These are phyloP conservation scores for Myopa testacea DNA, from an alignment of 2,888 invertebrate genomes.

Conservation along the genomic window DNA sequence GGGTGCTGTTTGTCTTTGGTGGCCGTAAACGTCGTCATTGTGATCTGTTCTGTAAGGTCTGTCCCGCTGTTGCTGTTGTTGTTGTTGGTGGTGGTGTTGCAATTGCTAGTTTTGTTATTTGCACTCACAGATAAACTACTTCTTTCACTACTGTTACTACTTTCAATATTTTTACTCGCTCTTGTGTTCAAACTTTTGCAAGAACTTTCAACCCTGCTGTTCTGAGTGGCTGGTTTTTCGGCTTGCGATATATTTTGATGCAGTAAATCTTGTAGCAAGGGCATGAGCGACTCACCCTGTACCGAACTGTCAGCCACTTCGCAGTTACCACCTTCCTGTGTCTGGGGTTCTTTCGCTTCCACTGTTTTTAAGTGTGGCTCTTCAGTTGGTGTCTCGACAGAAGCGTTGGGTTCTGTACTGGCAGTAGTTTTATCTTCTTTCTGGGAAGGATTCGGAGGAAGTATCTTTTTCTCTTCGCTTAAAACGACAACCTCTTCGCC, in stretches of 20 bases:
- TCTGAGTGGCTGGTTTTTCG: slow-evolving; percentile 50
- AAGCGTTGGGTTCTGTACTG: not conserved
- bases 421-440: not conserved
- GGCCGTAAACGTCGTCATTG: slow-evolving; percentile 24
- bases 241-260: slow-evolving; percentile 64
- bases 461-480: not conserved
- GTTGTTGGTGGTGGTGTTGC: slow-evolving; percentile 42
- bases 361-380: slow-evolving; percentile 38
- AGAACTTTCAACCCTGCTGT: slow-evolving; percentile 43
- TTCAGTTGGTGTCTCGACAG: not conserved
- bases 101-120: slow-evolving; percentile 46
- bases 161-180: slow-evolving; percentile 48
- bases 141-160: slow-evolving; percentile 49
- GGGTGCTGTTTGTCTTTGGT: not conserved
- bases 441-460: not conserved
- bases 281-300: slow-evolving; percentile 82
- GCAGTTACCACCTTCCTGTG: not conserved
- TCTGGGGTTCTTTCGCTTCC: slow-evolving; percentile 38
- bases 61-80: slow-evolving; percentile 53
- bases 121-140: slow-evolving; percentile 59
- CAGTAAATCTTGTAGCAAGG: slow-evolving; percentile 76
- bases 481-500: slow-evolving; percentile 27
- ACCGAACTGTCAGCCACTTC: slow-evolving; percentile 42
- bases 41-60: slow-evolving; percentile 37
- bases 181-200: slow-evolving; percentile 39